Conservation (phyloP, 2,797 vertebrate genomes). For the Champsocephalus gunnari region DNA sequence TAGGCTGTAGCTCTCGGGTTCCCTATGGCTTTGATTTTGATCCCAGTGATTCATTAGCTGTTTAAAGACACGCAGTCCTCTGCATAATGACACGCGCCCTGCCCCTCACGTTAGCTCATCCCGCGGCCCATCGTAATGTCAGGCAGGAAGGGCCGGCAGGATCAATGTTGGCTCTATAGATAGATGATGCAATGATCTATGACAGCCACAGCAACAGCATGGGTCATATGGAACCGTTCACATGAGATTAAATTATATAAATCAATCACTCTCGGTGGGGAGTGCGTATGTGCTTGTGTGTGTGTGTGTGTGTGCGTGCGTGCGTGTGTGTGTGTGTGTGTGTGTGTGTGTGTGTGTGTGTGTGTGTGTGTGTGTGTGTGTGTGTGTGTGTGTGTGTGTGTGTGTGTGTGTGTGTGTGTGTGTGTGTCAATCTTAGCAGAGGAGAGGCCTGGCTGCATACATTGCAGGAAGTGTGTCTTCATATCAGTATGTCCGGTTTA, state of each 20-base stretch:
- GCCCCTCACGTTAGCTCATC: slow-evolving; percentile 54
- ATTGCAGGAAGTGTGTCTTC: slow-evolving; percentile 57
- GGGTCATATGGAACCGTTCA: slow-evolving; percentile 52
- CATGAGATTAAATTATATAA: slow-evolving; percentile 61
- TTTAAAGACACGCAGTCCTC: slow-evolving; percentile 59
- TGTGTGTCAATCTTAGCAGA: slow-evolving; percentile 4
- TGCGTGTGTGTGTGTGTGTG: neutral
- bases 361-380: neutral
- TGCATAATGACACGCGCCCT: slow-evolving; percentile 69
- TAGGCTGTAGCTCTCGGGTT: slow-evolving; percentile 42
- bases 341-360: neutral
- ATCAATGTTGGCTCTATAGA: slow-evolving; percentile 80
- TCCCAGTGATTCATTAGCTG: slow-evolving; percentile 68
- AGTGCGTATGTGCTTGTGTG: slow-evolving; percentile 1
- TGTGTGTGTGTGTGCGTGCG: neutral
- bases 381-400: neutral
- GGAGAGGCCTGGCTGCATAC: slow-evolving; percentile 42
- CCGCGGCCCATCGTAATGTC: slow-evolving; percentile 68
- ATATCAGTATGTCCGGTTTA: slow-evolving; percentile 68
- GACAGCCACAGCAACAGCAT: slow-evolving; percentile 56
- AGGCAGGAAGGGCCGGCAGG: slow-evolving; percentile 71
- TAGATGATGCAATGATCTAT: slow-evolving; percentile 79
- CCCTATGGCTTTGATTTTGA: slow-evolving; percentile 67
- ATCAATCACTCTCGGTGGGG: slow-evolving; percentile 61
- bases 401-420: neutral